Conservation (phyloP, 2,888 invertebrate species). For the Elegia similella region DNA sequence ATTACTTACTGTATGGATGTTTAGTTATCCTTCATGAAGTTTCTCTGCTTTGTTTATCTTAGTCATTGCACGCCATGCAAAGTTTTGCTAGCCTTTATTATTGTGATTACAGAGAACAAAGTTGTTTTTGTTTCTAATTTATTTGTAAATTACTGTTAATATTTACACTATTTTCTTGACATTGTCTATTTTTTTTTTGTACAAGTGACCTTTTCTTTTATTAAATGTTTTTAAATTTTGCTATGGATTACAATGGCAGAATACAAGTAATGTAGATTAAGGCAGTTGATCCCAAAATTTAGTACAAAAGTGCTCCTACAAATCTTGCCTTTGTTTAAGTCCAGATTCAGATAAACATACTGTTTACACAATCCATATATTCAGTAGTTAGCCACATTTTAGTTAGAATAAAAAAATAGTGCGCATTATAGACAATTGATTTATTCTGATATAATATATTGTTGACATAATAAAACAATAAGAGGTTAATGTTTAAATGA, state of each 20-base stretch:
- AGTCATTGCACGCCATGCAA: slow-evolving; percentile 29
- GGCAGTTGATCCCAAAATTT: slow-evolving; percentile 68
- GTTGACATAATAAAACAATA: slow-evolving; percentile 43
- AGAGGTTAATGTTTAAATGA: slow-evolving; percentile 29
- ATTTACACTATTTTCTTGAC: slow-evolving; percentile 51
- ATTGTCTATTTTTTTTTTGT: slow-evolving; percentile 34
- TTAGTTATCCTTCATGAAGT: slow-evolving; percentile 36
- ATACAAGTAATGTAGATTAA: slow-evolving; percentile 36
- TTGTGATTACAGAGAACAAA: slow-evolving; percentile 76
- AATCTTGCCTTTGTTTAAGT: slow-evolving; percentile 26
- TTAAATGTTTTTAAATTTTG: background rate
- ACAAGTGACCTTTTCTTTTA: slow-evolving; percentile 2
- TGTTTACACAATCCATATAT: background rate
- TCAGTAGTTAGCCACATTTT: slow-evolving; percentile 21
- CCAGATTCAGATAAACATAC: slow-evolving; percentile 19
- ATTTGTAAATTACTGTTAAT: slow-evolving; percentile 76
- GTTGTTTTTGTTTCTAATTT: slow-evolving; percentile 81
- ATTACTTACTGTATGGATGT: slow-evolving; percentile 51
- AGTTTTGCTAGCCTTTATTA: slow-evolving; percentile 45
- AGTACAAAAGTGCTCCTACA: slow-evolving; percentile 50
- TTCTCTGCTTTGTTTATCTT: slow-evolving; percentile 42
- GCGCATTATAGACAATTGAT: slow-evolving; percentile 27
- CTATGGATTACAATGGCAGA: slow-evolving; percentile 22
- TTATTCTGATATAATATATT: slow-evolving; percentile 30
- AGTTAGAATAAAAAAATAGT: slow-evolving; percentile 14